Conservation (phyloP, 2,113 vertebrate genomes). For the Zeus faber region DNA sequence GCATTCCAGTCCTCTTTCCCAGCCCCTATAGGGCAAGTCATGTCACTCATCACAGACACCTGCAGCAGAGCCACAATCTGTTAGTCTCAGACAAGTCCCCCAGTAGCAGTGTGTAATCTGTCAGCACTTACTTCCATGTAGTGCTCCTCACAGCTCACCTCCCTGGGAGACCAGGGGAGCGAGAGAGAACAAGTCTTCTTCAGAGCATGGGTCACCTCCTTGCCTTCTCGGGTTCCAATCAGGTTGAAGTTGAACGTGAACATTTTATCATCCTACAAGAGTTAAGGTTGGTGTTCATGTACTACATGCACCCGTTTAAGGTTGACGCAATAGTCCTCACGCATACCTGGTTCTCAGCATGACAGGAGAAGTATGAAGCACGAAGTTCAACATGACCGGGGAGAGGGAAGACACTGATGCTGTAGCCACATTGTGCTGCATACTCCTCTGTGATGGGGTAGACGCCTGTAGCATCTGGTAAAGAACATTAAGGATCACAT, state of each 20-base stretch:
- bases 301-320: neutral
- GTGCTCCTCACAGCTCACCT: constrained; percentile 65
- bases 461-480: constrained; percentile 42
- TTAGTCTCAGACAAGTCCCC: neutral
- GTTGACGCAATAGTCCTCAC: too few species aligned
- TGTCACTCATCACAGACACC: constrained; percentile 52
- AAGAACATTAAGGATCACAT: neutral
- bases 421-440: constrained; percentile 63
- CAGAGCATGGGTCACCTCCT: constrained; percentile 21
- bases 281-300: rapidly evolving
- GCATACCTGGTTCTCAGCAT: constrained; percentile 51
- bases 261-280: constrained; percentile 32
- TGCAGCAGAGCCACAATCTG: constrained; percentile 8
- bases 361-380: constrained; percentile 71
- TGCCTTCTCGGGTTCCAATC: constrained; percentile 5
- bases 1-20: constrained; percentile 15
- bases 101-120: neutral
- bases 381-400: constrained; percentile 31
- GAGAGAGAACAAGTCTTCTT: constrained; percentile 47
- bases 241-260: constrained; percentile 59
- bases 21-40: constrained; percentile 14
- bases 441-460: constrained; percentile 44
- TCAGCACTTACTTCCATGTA: constrained; percentile 67
- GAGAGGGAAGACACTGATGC: constrained; percentile 12
- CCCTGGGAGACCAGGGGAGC: constrained; percentile 47